Percentiles rank a stretch among this genome's conserved stretches.
Conservation (phyloP, 1,140 invertebrate genomes). For the Vanessa atalanta region DNA sequence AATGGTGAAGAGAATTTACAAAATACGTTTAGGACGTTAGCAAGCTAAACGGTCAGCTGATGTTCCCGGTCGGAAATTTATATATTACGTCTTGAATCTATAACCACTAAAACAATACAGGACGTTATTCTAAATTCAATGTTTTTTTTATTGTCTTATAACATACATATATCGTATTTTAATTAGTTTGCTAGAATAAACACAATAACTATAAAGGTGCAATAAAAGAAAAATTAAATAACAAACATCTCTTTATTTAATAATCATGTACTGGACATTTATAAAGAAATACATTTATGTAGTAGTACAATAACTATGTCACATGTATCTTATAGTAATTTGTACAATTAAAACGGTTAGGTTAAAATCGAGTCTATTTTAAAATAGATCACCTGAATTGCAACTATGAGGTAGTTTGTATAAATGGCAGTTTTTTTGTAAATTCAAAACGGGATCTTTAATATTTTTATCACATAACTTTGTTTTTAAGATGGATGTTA, state of each 20-base stretch:
- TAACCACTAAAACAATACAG: background rate
- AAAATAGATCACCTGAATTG: constrained; percentile 53
- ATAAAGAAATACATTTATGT: constrained; percentile 76
- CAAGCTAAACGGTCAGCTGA: no score
- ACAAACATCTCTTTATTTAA: constrained; percentile 80
- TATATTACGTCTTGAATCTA: no score
- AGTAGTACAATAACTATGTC: constrained; percentile 67
- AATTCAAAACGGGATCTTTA: constrained; percentile 7
- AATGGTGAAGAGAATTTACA: no score
- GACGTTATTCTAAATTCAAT: no score
- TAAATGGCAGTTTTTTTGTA: constrained; percentile 36
- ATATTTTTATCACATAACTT: constrained; percentile 19
- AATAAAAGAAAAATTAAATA: constrained; percentile 66
- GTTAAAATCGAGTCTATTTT: constrained; percentile 44
- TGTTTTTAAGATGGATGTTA: background rate
- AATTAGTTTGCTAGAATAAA: no score
- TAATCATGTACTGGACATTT: constrained; percentile 77
- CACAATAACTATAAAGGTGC: background rate
- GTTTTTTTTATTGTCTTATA: no score
- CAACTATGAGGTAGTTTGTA: constrained; percentile 61
- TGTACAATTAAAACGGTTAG: constrained; percentile 63
- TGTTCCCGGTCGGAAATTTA: no score
- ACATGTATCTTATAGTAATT: constrained; percentile 71
- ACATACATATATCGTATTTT: no score
- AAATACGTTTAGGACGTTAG: no score